Percentiles rank a stretch among this genome's conserved stretches.
These are phyloP conservation scores for Taxidea taxus DNA, from an alignment of 2,113 vertebrate genomes.

Conservation along the genomic window DNA sequence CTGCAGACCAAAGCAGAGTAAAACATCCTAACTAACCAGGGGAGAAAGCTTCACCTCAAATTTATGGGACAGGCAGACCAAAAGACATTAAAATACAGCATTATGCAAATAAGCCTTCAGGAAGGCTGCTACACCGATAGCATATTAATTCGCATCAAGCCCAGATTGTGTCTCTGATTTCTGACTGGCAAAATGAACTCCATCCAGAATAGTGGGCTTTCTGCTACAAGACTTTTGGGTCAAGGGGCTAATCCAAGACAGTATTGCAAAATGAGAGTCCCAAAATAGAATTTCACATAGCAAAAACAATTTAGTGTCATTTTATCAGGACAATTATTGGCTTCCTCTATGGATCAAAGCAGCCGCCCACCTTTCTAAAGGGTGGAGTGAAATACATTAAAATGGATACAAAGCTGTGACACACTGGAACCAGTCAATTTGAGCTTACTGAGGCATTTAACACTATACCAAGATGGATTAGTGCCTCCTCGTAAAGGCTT, in stretches of 20 bases:
- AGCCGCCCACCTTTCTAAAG: conserved; percentile 62
- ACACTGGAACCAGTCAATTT: conserved; percentile 41
- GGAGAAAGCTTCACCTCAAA: conserved; percentile 56
- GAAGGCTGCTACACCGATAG: conserved; percentile 59
- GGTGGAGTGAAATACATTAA: conserved; percentile 59
- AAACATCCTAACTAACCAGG: conserved; percentile 56
- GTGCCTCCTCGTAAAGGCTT: conserved; percentile 3
- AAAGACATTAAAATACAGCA: conserved; percentile 71
- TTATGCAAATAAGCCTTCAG: conserved; percentile 60
- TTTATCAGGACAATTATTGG: conserved; percentile 61
- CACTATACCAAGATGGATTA: conserved; percentile 46
- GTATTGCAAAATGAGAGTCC: conserved; percentile 26
- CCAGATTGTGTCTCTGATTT: conserved; percentile 58
- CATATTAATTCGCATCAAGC: conserved; percentile 69
- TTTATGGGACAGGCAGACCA: conserved; percentile 70
- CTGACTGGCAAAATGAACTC: conserved; percentile 65
- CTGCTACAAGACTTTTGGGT: conserved; percentile 32
- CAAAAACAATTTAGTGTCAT: conserved; percentile 44
- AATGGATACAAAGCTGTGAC: conserved; percentile 53
- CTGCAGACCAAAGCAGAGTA: conserved; percentile 80
- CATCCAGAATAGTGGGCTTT: conserved; percentile 49
- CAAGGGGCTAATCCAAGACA: conserved; percentile 54
- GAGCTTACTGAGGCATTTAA: conserved; percentile 43
- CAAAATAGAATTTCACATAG: conserved; percentile 35
- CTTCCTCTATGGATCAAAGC: conserved; percentile 59